Evolutionary conservation across 2,113 vertebrate species (phyloP), one percentile per base, ranked within the genome.

Genomic region (Phaetusa simplex): DNA sequence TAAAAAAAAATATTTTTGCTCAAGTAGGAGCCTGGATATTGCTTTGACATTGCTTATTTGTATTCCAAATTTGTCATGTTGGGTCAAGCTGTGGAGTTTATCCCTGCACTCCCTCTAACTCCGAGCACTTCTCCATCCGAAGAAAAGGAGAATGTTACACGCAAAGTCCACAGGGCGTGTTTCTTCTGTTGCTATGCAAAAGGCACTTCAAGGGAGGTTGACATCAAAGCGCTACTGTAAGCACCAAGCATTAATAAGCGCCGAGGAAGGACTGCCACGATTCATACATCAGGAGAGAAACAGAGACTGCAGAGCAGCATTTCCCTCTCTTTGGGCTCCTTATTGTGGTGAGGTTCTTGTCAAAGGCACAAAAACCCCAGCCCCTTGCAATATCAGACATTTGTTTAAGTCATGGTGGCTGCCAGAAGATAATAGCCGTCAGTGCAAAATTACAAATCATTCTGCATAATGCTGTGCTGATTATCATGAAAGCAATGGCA

Each of bases 401-500:
- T 96, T 92, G 93, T 93, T 95, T 93, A 92, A 97, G 93, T 82
- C 95, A 24, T 93, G 86, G 95, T 16, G 73, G 87, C 97, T 97
- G 97, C 97, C 97, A 95, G 95, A 82, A 95, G 91, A 96, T 95
- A 97, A 97, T 92, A 91, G 95, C 87, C 61, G 36, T 96, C 92
- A 94, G 82, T 88, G 84, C 92, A 88, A 97, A 96, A 97, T 95
- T 95, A 95, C 95, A 92, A 94, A 94, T 96, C 94, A 45, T 96
- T 96, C 78, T 90, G 88, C 88, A 89, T 96, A 95, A 97, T 95
- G 77, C 49, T 45, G 38, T 86, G 82, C 96, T 86, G 96, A 97
- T 97, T 94, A 94, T 92, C 93, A 18, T 71, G 81, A 97, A 93
- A 86, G 86, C 87, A 91, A 62, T 43, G 52, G 74, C 62, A 87